These are phyloP conservation scores for Homarus americanus DNA, from an alignment of 1,140 invertebrate genomes.

Conservation along the genomic window DNA sequence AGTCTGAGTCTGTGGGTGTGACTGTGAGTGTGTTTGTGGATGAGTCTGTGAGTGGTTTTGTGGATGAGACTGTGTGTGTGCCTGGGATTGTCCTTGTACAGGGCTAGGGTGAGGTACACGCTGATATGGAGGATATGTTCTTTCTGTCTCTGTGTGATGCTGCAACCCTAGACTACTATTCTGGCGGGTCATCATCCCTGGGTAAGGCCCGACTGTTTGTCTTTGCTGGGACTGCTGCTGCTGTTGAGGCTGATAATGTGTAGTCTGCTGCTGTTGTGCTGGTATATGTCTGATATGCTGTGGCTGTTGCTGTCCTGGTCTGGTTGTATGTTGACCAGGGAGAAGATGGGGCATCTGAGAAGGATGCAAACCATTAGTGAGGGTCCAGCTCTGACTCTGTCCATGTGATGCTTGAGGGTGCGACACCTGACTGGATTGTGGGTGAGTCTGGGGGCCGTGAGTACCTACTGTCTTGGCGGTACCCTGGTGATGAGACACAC, in stretches of 20 bases:
- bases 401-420: constrained; percentile 15
- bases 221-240: constrained; percentile 37
- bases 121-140: constrained; percentile 71
- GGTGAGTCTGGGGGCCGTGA: constrained; percentile 33
- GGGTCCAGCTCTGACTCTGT: constrained; percentile 29
- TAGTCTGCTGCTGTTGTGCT: constrained; percentile 6
- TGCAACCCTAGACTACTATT: constrained; percentile 70
- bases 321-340: constrained; percentile 40
- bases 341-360: constrained; percentile 62
- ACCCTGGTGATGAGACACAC: constrained; percentile 16
- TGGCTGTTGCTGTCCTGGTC: constrained; percentile 42
- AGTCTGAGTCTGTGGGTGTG: constrained; percentile 1
- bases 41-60: too few species aligned
- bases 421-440: constrained; percentile 31
- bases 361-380: constrained; percentile 59
- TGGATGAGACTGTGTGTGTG: not conserved
- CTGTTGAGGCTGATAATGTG: constrained; percentile 4
- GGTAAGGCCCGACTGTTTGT: constrained; percentile 38
- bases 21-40: constrained; percentile 24
- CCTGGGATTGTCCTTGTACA: constrained; percentile 27
- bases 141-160: constrained; percentile 42
- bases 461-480: constrained; percentile 24
- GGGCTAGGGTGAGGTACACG: constrained; percentile 66
- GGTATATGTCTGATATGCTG: constrained; percentile 42
- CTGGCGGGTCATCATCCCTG: constrained; percentile 72